Percentiles rank a stretch among this genome's conserved stretches.
These are phyloP conservation scores for Heteromyza rotundicornis DNA, from an alignment of 2,888 invertebrate species.

Conservation along the genomic window DNA sequence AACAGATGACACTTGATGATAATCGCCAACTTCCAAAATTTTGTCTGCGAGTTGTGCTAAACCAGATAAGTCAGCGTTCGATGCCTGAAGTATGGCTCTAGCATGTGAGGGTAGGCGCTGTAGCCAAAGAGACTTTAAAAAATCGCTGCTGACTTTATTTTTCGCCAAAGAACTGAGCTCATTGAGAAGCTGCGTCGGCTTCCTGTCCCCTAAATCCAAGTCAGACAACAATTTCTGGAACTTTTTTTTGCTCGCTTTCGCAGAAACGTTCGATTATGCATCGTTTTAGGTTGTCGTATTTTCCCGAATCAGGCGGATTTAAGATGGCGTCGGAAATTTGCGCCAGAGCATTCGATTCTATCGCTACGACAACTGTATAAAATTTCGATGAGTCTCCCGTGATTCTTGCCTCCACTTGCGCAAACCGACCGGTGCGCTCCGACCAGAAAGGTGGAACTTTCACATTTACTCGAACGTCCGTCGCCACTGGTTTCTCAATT, in stretches of 20 bases:
- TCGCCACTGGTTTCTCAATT: too few species aligned
- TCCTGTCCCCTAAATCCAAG: conserved; percentile 28
- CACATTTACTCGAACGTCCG: background rate
- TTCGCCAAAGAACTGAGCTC: conserved; percentile 25
- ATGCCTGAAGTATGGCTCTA: conserved; percentile 22
- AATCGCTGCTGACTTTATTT: conserved; percentile 18
- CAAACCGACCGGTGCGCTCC: conserved; percentile 43
- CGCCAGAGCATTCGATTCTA: conserved; percentile 31
- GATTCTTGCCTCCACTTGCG: conserved; percentile 39
- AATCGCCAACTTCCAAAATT: conserved; percentile 16
- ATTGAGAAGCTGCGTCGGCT: conserved; percentile 30
- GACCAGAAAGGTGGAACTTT: conserved; percentile 39
- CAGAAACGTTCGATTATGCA: conserved; percentile 29
- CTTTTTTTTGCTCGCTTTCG: conserved; percentile 32
- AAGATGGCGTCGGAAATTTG: conserved; percentile 32
- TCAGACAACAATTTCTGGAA: conserved; percentile 27
- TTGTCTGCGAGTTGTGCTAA: conserved; percentile 17
- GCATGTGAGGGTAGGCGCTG: conserved; percentile 14
- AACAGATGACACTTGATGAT: background rate
- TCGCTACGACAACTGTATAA: conserved; percentile 31
- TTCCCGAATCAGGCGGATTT: conserved; percentile 27
- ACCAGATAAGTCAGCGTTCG: conserved; percentile 13
- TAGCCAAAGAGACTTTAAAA: conserved; percentile 22
- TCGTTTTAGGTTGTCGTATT: conserved; percentile 28
- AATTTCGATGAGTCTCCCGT: conserved; percentile 36